phyloP scores from a whole-genome alignment of 2,797 vertebrate genomes.

The Enteromius paludinosus region DNA sequence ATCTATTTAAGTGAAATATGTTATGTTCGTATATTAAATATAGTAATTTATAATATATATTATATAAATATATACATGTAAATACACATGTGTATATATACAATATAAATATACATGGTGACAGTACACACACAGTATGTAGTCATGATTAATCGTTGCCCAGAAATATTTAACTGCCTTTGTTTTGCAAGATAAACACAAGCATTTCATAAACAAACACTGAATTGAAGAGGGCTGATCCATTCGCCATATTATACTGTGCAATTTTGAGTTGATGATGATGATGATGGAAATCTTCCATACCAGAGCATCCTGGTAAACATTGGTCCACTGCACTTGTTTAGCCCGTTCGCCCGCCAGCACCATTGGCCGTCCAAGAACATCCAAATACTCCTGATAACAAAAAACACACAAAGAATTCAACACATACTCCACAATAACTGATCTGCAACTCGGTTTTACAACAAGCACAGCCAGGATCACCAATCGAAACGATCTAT shows the following conservation, averaged over 20 bases:
- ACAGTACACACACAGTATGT: too few relatives aligned
- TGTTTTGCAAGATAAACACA: not conserved
- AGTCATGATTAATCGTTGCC: too few relatives aligned
- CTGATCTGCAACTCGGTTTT: not conserved
- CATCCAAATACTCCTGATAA: conserved; percentile 94
- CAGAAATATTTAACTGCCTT: not conserved
- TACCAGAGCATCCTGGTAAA: conserved; percentile 97
- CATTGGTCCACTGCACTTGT: conserved; percentile 98
- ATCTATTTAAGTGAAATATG: too few relatives aligned
- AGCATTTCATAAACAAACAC: not conserved
- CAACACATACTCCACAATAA: not conserved
- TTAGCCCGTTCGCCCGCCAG: conserved; percentile 92
- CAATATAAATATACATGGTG: too few relatives aligned
- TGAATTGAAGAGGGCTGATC: not conserved
- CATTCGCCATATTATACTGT: not conserved
- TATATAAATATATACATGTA: too few relatives aligned
- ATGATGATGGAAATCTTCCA: conserved; percentile 58
- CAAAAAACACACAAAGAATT: conserved; percentile 7
- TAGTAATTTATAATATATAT: too few relatives aligned
- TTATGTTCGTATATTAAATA: too few relatives aligned
- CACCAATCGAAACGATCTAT: not conserved
- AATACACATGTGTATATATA: too few relatives aligned
- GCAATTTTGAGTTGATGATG: not conserved
- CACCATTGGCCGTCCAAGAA: conserved; percentile 96
- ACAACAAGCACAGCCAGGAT: not conserved